Evolutionary conservation across 2,888 invertebrate species (phyloP).

Genomic region (Tolmerus cingulatus): DNA sequence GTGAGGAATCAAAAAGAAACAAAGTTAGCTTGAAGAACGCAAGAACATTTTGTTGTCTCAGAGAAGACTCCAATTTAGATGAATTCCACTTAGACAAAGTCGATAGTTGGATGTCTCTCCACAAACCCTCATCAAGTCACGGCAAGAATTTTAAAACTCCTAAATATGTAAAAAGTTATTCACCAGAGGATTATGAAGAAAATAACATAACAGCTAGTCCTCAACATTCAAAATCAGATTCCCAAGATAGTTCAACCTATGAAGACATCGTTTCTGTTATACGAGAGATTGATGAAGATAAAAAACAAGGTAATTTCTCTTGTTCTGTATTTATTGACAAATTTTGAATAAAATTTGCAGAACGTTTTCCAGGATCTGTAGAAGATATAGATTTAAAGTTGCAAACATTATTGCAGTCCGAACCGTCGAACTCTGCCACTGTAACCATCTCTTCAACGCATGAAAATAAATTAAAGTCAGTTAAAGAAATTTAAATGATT

Average conservation of each 20-base stretch:
- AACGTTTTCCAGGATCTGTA: not conserved
- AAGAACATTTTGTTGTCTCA: conserved; percentile 51
- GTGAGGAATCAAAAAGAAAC: conserved; percentile 10
- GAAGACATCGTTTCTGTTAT: conserved; percentile 63
- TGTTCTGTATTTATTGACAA: not conserved
- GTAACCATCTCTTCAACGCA: not conserved
- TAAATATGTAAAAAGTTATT: not conserved
- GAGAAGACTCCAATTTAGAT: conserved; percentile 59
- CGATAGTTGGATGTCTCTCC: conserved; percentile 64
- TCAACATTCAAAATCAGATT: conserved; percentile 58
- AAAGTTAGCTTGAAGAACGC: conserved; percentile 51
- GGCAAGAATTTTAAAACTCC: not conserved
- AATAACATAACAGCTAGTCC: conserved; percentile 47
- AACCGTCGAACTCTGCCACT: not conserved
- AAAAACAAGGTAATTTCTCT: conserved; percentile 56
- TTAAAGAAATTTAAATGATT: not conserved
- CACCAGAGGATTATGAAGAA: conserved; percentile 23
- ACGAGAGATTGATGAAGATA: conserved; percentile 63
- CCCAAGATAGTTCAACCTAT: conserved; percentile 60
- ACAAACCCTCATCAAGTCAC: conserved; percentile 45
- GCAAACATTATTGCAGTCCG: conserved; percentile 14
- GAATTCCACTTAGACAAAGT: conserved; percentile 63
- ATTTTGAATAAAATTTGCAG: not conserved
- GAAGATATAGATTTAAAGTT: conserved; percentile 40
- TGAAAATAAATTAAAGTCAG: conserved; percentile 49